Evolutionary conservation across 2,113 vertebrate genomes (phyloP).

Genomic region (Hirundichthys speculiger): DNA sequence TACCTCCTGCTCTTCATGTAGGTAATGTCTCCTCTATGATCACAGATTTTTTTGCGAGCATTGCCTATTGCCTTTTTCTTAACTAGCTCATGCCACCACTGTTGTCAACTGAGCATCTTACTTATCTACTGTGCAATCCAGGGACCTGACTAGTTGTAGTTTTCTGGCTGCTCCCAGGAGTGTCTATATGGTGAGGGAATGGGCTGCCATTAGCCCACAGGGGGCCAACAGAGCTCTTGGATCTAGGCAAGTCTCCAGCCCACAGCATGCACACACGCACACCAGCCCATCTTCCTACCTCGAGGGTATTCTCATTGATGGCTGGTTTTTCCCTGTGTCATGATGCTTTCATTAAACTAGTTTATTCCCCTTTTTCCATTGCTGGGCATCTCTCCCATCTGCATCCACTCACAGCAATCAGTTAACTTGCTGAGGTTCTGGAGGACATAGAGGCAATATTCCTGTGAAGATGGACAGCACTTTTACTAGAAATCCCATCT

Average conservation of each 20-base stretch:
- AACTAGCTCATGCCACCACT: conserved; percentile 1
- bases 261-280: conserved; percentile 79
- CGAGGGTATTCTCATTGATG: conserved; percentile 73
- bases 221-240: conserved; percentile 66
- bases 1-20: no score
- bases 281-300: conserved; percentile 82
- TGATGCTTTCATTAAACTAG: conserved; percentile 81
- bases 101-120: conserved; percentile 47
- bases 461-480: conserved; percentile 39
- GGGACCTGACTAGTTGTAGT: conserved; percentile 52
- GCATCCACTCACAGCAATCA: conserved; percentile 65
- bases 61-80: no score
- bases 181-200: conserved; percentile 27
- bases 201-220: conserved; percentile 45
- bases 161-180: conserved; percentile 55
- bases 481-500: conserved; percentile 62
- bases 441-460: conserved; percentile 46
- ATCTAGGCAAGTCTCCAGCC: conserved; percentile 74
- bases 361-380: conserved; percentile 79
- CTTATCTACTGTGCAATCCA: conserved; percentile 6
- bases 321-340: conserved; percentile 75
- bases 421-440: conserved; percentile 57
- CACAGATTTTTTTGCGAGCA: no score
- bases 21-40: no score
- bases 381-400: conserved; percentile 78